Evolutionary conservation across 2,888 invertebrate species (phyloP), one percentile per base, ranked within the genome.

Genomic region (Amaurobius ferox): DNA sequence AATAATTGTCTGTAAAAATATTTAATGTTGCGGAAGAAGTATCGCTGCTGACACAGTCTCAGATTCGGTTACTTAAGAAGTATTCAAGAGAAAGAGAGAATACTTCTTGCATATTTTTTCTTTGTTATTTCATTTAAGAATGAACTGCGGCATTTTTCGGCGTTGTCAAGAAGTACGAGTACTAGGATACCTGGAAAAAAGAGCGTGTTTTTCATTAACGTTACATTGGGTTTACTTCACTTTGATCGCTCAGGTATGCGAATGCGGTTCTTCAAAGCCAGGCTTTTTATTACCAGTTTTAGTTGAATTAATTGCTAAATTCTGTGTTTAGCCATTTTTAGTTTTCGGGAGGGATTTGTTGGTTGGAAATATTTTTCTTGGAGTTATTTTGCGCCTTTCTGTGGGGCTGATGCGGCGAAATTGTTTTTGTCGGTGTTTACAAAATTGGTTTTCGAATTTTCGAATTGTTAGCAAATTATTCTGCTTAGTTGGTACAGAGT

Each of bases 201-300:
- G 30, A 9, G 13, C 66, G 32, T 29, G 23, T 35, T 73, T 80
- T 80, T 79, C 79, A 79, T 80, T 73, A 67, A 44, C 73, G 55
- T 73, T 55, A 55, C 73, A 79, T 66, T 73, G 67, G 72, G 73
- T 71, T 73, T 30, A 55, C 73, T 80, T 55, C 80, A 61, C 68
- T 80, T 80, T 80, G 80, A 80, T 80, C 80, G 64, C 55, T 80
- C 73, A 80, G 73, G 80, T 80, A 80, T 80, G 80, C 68, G 64
- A 39, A 62, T 64, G 32, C 44, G 67, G 28, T 29, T 62, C 62
- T 70, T 40, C 30, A 70, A 70, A 30, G 78, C 61, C 30, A 28
- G 35, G 55, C 73, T 80, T 80, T 80, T 80, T 80, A 67, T 80
- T 80, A 32, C 48, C 30, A 80, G 73, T 80, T 80, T 80, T 73